These are phyloP conservation scores for Sminthurinus signatus DNA, from an alignment of 1,140 invertebrate genomes.

Conservation along the genomic window DNA sequence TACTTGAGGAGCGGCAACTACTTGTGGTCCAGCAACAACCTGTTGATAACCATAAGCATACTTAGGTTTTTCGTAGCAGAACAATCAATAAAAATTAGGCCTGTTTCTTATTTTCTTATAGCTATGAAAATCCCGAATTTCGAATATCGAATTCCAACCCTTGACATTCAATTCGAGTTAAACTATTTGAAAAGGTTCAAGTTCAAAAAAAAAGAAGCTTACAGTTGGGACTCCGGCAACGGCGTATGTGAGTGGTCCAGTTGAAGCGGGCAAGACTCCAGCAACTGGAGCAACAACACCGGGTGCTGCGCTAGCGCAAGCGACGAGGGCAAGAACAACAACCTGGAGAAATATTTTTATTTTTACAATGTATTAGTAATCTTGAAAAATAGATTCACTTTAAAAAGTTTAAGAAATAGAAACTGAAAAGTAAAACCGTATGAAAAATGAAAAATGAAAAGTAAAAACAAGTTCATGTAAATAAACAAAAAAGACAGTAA, in stretches of 20 bases:
- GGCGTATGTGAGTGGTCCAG: slow-evolving; percentile 20
- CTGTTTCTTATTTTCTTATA: too few species aligned
- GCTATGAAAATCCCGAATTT: too few species aligned
- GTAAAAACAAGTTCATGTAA: not conserved
- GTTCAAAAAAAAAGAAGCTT: too few species aligned
- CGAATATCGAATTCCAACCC: too few species aligned
- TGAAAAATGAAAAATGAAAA: not conserved
- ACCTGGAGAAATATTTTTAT: not conserved
- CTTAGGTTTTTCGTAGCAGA: not conserved
- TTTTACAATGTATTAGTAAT: not conserved
- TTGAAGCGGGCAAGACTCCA: slow-evolving; percentile 8
- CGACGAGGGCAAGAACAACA: slow-evolving; percentile 23
- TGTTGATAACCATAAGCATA: too few species aligned
- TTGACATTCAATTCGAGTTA: too few species aligned
- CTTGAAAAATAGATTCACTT: not conserved
- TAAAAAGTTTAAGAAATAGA: not conserved
- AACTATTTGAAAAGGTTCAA: too few species aligned
- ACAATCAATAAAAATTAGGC: slow-evolving; percentile 7
- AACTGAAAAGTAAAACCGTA: not conserved
- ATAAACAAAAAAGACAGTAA: not conserved
- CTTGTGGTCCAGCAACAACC: slow-evolving; percentile 13
- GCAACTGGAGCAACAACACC: slow-evolving; percentile 5
- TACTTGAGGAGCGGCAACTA: slow-evolving; percentile 10
- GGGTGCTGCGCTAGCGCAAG: slow-evolving; percentile 18
- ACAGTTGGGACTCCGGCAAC: slow-evolving; percentile 9